Evolutionary conservation across 2,888 invertebrate species (phyloP), one percentile per base, ranked within the genome.

Genomic region (Lasioglossum marginatum): DNA sequence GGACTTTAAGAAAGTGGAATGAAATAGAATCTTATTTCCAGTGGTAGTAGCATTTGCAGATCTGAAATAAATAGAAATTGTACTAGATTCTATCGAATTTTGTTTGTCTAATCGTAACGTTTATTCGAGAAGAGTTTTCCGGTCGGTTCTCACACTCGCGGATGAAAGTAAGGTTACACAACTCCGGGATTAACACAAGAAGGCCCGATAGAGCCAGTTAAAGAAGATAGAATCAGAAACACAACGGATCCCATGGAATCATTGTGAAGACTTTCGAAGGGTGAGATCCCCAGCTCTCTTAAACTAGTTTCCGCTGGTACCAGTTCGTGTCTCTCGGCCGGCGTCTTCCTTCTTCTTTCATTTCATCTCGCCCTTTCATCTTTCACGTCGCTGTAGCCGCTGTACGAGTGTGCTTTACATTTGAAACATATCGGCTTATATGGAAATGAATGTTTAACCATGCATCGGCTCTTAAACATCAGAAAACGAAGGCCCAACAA

Each of bases 401-500:
- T 79, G 81, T 88, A 85, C 77, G 80, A 77, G 34, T 83, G 86
- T 83, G 85, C 90, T 93, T 92, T 92, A 92, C 92, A 93, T 94
- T 93, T 93, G 90, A 93, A 93, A 93, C 93, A 92, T 93, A 93
- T 93, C 91, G 91, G 91, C 90, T 91, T 91, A 91, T 93, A 93
- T 93, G 94, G 93, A 93, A 94, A 94, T 94, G 92, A 92, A 93
- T 91, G 91, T 92, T 92, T 90, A 90, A 88, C 89, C 90, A 90
- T 91, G 90, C 89, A 89, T 92, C 89, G 89, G 85, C 19, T 70
- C 83, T 78, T 86, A 89, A 91, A 91, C 85, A 84, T 88, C 70
- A 71, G 84, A 80, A 85, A 85, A 84, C 83, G 86, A 60, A 63
- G 57, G 80, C 70, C 79, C 71, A 52, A 27, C 66, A 31, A 79